These are phyloP conservation scores for Dromius quadrimaculatus DNA, from an alignment of 2,888 invertebrate genomes.

Conservation along the genomic window DNA sequence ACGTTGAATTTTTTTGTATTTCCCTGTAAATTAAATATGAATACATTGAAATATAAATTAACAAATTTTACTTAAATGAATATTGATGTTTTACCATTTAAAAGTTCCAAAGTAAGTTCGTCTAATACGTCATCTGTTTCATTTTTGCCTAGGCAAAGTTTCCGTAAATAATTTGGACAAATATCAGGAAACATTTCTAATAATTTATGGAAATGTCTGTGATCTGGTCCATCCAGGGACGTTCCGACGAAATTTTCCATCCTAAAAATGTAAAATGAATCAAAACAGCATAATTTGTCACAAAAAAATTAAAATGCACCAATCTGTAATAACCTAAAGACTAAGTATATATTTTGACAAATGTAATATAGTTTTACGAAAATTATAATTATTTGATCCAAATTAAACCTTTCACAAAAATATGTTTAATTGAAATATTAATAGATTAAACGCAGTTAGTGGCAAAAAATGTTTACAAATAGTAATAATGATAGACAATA, in stretches of 20 bases:
- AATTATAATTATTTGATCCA: too few relatives aligned
- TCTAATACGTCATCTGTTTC: constrained; percentile 34
- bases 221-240: constrained; percentile 18
- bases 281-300: too few relatives aligned
- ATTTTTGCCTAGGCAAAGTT: constrained; percentile 54
- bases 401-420: too few relatives aligned
- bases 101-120: constrained; percentile 10
- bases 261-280: background rate
- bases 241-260: constrained; percentile 26
- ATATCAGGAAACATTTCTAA: constrained; percentile 57
- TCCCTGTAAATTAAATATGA: background rate
- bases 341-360: too few relatives aligned
- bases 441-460: too few relatives aligned
- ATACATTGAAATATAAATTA: background rate
- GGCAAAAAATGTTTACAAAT: too few relatives aligned
- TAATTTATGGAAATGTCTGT: constrained; percentile 45
- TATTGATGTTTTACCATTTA: background rate
- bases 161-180: constrained; percentile 56
- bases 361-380: too few relatives aligned
- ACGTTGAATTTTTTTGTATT: constrained; percentile 9
- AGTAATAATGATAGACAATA: too few relatives aligned
- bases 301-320: too few relatives aligned
- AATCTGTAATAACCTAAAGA: too few relatives aligned
- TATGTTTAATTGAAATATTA: too few relatives aligned
- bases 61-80: background rate